Conservation (phyloP, 2,113 vertebrate genomes). For the Phocoena sinus region DNA sequence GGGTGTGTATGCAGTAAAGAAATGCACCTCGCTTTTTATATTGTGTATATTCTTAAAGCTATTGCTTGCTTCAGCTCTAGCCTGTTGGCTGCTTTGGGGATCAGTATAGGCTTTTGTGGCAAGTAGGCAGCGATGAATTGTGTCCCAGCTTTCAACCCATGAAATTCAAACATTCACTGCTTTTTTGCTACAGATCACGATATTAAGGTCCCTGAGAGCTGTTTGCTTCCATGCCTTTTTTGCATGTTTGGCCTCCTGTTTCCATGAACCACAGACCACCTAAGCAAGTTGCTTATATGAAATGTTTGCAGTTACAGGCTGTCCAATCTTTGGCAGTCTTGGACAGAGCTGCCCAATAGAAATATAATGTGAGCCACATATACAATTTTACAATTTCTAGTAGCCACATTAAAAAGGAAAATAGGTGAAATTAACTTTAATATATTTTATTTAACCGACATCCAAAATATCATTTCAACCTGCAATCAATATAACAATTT, state of each 20-base stretch:
- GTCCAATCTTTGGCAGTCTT: neutral
- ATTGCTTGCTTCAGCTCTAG: conserved; percentile 70
- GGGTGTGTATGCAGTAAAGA: conserved; percentile 45
- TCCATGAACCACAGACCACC: conserved; percentile 57
- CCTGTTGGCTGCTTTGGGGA: conserved; percentile 50
- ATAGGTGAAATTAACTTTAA: conserved; percentile 40
- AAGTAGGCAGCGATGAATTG: conserved; percentile 46
- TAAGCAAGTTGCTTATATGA: neutral
- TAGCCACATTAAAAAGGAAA: conserved; percentile 27
- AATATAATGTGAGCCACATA: conserved; percentile 16
- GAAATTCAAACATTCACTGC: conserved; percentile 32
- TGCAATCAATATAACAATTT: conserved; percentile 1
- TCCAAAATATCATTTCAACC: conserved; percentile 27
- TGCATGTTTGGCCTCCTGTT: conserved; percentile 45
- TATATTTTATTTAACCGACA: conserved; percentile 46
- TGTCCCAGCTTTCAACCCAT: conserved; percentile 48
- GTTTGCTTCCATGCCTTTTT: conserved; percentile 52
- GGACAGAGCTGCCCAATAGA: conserved; percentile 15
- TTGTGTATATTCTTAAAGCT: conserved; percentile 68
- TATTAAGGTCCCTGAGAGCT: conserved; percentile 27
- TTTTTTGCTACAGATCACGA: conserved; percentile 51
- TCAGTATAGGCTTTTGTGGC: neutral
- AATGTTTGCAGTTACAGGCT: conserved; percentile 38
- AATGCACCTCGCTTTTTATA: conserved; percentile 61
- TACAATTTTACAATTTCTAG: conserved; percentile 3